phyloP scores from a whole-genome alignment of 1,140 invertebrate genomes.

The Littorina saxatilis region DNA sequence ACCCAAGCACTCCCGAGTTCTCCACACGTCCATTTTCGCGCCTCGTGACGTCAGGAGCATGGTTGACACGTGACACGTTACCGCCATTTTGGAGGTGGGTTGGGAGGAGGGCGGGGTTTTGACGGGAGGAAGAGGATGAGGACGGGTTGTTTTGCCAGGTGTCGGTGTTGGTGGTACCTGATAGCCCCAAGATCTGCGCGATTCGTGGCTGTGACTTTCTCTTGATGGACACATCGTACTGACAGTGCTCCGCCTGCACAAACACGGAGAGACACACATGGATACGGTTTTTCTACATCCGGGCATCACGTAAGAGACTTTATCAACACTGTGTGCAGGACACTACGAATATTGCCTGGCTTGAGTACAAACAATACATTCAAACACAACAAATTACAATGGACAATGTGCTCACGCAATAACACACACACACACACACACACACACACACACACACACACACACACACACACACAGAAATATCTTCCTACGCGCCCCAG shows the following conservation, averaged over 20 bases:
- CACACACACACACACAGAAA: too few species aligned
- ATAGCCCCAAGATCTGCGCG: too few species aligned
- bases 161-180: too few species aligned
- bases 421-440: too few species aligned
- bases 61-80: background rate
- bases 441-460: slow-evolving; percentile 19
- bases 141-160: too few species aligned
- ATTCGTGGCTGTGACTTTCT: background rate
- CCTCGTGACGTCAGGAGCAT: background rate
- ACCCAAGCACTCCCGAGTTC: background rate
- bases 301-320: background rate
- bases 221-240: slow-evolving; percentile 24
- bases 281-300: background rate
- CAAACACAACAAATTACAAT: too few species aligned
- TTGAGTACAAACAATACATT: too few species aligned
- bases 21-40: background rate
- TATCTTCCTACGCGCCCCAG: background rate
- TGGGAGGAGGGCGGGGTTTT: background rate
- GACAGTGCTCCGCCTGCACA: slow-evolving; percentile 30
- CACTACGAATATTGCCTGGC: background rate
- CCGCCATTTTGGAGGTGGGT: slow-evolving; percentile 19
- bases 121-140: background rate
- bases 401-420: too few species aligned
- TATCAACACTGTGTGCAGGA: too few species aligned
- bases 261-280: background rate